Base-by-base conservation (phyloP, 2,888 invertebrate genomes). In the Chironomus tentans region DNA sequence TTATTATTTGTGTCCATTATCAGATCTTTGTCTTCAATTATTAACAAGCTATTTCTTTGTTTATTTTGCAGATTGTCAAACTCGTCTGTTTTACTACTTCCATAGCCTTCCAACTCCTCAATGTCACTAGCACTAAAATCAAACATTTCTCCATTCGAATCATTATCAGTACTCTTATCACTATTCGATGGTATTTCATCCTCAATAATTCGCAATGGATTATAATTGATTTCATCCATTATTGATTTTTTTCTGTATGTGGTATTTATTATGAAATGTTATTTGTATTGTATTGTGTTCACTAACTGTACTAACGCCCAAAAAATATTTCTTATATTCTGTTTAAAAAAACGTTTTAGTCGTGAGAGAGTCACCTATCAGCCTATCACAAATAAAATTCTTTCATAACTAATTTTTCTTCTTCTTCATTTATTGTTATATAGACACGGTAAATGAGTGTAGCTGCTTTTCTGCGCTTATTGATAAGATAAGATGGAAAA, bases 41-140 rank as follows among this genome's bases (percentile, higher is more conserved):
- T 73, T 47, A 62, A 22, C 21, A 73, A 47, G 48, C 73, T 73
- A 28, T 73, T 73, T 62, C 46, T 62, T 18, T 62, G 62, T 61
- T 15, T 50, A 28, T 3, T 65, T 24, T 21, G 21, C 10, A 13
- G 4, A 21, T 3, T 24, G 2, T 65, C 24, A 18, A 56, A 56
- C 56, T 68, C 21, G 5, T 73, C 70, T 38, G 76, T 76, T 38
- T 65, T 71, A 38, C 10, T 38, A 38, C 38, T 38, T 70, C 77
- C 77, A 56, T 77, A 78, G 61, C 71, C 78, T 62, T 78, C 79
- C 68, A 79, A 78, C 77, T 79, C 80, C 76, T 79, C 79, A 61
- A 81, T 79, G 78, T 82, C 81, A 78, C 79, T 80, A 78, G 81
- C 81, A 79, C 80, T 80, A 70, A 82, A 82, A 78, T 81, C 80